Conservation (phyloP, 2,797 vertebrate species). For the Catamblyrhynchus diadema region DNA sequence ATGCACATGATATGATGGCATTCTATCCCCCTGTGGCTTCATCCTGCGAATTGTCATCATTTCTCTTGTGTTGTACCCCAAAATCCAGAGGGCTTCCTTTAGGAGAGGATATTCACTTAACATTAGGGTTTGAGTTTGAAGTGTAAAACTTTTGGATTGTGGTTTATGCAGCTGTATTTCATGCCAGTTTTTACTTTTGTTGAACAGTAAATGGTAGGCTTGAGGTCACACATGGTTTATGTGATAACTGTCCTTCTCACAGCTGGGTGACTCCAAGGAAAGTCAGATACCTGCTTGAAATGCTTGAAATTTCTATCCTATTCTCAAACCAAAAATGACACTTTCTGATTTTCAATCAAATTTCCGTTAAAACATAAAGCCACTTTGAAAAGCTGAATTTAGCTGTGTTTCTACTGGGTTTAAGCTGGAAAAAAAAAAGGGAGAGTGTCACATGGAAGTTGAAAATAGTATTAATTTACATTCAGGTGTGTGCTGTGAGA, state of each 20-base stretch:
- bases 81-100: not conserved
- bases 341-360: not conserved
- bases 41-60: not conserved
- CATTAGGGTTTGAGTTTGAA: not conserved
- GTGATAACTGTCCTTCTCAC: not conserved
- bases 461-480: not conserved
- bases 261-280: not conserved
- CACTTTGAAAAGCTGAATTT: not conserved
- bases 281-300: not conserved
- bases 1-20: not conserved
- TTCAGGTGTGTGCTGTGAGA: not conserved
- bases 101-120: not conserved
- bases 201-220: not conserved
- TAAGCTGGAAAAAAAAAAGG: not conserved
- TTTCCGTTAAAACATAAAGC: not conserved
- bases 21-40: not conserved
- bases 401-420: not conserved
- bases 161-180: not conserved
- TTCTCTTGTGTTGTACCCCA: not conserved
- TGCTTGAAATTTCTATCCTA: not conserved
- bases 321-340: not conserved
- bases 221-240: not conserved
- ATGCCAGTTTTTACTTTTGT: not conserved
- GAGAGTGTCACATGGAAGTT: not conserved
- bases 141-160: not conserved